phyloP scores from a whole-genome alignment of 1,140 invertebrate genomes.

The Euglossa dilemma region DNA sequence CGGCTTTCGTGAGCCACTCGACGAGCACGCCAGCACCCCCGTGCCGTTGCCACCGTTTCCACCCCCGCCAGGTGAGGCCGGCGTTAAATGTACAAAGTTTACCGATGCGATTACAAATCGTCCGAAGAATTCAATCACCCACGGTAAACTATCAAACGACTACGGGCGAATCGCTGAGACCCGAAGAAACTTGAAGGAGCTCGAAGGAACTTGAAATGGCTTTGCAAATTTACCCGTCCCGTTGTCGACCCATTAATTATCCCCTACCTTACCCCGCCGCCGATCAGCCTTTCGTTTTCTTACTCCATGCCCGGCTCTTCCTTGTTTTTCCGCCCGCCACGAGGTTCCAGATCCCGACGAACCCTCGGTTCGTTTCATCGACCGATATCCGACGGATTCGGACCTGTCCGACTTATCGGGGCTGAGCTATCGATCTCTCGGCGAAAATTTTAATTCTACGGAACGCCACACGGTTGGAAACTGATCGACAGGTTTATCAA shows the following conservation, averaged over 20 bases:
- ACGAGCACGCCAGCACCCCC: conserved; percentile 40
- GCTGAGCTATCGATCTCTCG: too few relatives aligned
- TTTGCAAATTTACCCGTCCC: conserved; percentile 79
- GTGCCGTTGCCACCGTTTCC: conserved; percentile 1
- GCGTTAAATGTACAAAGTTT: conserved; percentile 79
- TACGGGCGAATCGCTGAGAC: conserved; percentile 51
- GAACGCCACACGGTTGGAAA: not conserved
- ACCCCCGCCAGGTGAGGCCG: conserved; percentile 31
- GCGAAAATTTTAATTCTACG: not conserved
- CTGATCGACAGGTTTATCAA: conserved; percentile 24
- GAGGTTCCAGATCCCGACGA: not conserved
- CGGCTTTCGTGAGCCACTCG: conserved; percentile 53
- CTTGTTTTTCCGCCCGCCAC: not conserved
- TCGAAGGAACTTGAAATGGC: conserved; percentile 78
- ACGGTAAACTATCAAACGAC: conserved; percentile 73
- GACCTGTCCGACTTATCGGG: too few relatives aligned
- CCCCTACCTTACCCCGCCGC: conserved; percentile 34
- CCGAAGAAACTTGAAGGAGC: conserved; percentile 70
- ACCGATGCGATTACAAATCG: conserved; percentile 75
- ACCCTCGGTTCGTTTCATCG: not conserved
- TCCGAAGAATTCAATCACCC: conserved; percentile 75
- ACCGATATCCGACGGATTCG: too few relatives aligned
- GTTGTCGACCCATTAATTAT: conserved; percentile 76
- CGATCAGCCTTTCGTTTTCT: conserved; percentile 43
- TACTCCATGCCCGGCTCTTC: not conserved